phyloP scores from a whole-genome alignment of 2,797 vertebrate genomes.

The Nyctalus aviator region DNA sequence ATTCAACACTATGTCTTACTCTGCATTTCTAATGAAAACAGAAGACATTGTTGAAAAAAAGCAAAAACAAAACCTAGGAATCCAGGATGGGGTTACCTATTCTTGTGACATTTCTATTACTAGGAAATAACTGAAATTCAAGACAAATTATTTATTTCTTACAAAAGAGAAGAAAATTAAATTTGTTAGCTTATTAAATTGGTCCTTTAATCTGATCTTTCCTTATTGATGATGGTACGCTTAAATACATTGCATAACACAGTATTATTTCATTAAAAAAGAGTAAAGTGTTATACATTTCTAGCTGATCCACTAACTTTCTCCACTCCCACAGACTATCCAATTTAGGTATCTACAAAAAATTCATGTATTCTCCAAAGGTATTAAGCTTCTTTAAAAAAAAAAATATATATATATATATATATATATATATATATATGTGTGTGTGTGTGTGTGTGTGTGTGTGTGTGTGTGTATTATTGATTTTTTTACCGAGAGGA shows the following conservation, averaged over 20 bases:
- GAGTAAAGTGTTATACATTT: neutral
- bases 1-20: neutral
- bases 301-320: neutral
- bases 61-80: neutral
- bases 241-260: neutral
- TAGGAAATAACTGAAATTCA: neutral
- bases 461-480: too few relatives aligned
- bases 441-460: too few relatives aligned
- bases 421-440: too few relatives aligned
- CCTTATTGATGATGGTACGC: neutral
- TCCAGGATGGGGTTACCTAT: neutral
- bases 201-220: neutral
- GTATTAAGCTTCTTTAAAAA: neutral
- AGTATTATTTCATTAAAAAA: neutral
- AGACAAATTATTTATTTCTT: slow-evolving; percentile 22
- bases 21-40: slow-evolving; percentile 48
- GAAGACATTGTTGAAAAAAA: neutral
- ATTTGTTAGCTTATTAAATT: neutral
- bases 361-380: neutral
- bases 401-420: too few relatives aligned
- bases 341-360: neutral
- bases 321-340: neutral
- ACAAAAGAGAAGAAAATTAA: slow-evolving; percentile 30
- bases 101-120: neutral
- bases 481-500: too few relatives aligned